Evolutionary conservation across 2,888 invertebrate species (phyloP), one percentile per base, ranked within the genome.

Genomic region (Micropterix aruncella): DNA sequence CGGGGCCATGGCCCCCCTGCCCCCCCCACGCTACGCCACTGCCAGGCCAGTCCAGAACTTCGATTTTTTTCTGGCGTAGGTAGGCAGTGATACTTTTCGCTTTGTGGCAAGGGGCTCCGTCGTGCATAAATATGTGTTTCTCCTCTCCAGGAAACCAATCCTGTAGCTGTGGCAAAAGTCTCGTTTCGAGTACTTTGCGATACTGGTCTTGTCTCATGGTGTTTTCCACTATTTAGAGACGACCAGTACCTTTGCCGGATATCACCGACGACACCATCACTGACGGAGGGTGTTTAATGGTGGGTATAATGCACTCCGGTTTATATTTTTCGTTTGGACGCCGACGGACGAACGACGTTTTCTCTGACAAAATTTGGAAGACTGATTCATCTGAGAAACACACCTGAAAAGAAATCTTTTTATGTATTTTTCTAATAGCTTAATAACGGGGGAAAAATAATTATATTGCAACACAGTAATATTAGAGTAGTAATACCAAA

Each of bases 151-250:
- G 41, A 4, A 41, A 41, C 19, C 41, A 41, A 19, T 41, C 41
- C 19, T 44, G 16, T 44, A 12, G 17, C 19, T 41, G 41, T 41
- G 41, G 41, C 3, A 19, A n/a, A 18, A 44, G 46, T n/a, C 42
- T 49, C 39, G 52, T 46, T 14, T 51, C 44, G 15, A 51, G 46
- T 40, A 40, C 46, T 43, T 40, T 44, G 41, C 43, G 46, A 18
- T 53, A 51, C 42, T 51, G 48, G 27, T 49, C 48, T 40, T 53
- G 50, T 18, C 43, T 41, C 50, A 52, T 50, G 7, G 44, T 52
- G 3, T 46, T 46, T 44, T 50, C 43, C 7, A 51, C 50, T 15
- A 51, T 42, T 37, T 51, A 50, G 5, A 50, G 45, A 14, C 48
- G 41, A 17, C 50, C 50, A 16, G 47, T 51, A 14, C 47, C 50